Conservation (phyloP, 1,140 invertebrate genomes). For the Eupeodes corollae region DNA sequence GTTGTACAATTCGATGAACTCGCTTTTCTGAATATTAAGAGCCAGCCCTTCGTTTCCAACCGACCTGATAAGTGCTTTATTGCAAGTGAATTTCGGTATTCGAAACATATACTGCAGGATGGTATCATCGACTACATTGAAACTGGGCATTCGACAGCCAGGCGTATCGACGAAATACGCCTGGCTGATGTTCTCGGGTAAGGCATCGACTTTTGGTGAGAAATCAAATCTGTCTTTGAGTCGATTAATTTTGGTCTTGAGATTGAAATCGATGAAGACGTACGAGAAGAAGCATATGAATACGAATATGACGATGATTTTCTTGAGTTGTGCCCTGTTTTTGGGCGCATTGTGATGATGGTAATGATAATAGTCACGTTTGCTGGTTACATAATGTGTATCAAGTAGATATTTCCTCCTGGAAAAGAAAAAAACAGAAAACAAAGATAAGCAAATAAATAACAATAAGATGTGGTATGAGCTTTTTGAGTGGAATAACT, state of each 20-base stretch:
- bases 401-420: slow-evolving; percentile 32
- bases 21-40: slow-evolving; percentile 49
- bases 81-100: slow-evolving; percentile 39
- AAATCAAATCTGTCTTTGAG: slow-evolving; percentile 29
- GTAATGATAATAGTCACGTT: slow-evolving; percentile 28
- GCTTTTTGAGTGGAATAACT: too few relatives aligned
- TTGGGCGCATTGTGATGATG: slow-evolving; percentile 27
- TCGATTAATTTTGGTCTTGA: slow-evolving; percentile 22
- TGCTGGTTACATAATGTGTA: slow-evolving; percentile 29
- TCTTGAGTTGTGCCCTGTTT: slow-evolving; percentile 26
- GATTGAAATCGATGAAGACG: slow-evolving; percentile 30
- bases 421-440: not conserved
- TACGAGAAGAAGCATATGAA: slow-evolving; percentile 30
- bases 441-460: slow-evolving; percentile 15
- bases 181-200: slow-evolving; percentile 20
- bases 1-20: slow-evolving; percentile 48
- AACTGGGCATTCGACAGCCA: slow-evolving; percentile 67
- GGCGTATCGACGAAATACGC: slow-evolving; percentile 53
- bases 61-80: slow-evolving; percentile 33
- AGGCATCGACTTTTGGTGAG: slow-evolving; percentile 23
- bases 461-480: slow-evolving; percentile 15
- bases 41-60: slow-evolving; percentile 32
- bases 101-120: slow-evolving; percentile 37
- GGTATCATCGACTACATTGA: slow-evolving; percentile 55
- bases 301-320: slow-evolving; percentile 26